Base-by-base conservation (phyloP, 2,888 invertebrate genomes). In the Mythimna lalbum region DNA sequence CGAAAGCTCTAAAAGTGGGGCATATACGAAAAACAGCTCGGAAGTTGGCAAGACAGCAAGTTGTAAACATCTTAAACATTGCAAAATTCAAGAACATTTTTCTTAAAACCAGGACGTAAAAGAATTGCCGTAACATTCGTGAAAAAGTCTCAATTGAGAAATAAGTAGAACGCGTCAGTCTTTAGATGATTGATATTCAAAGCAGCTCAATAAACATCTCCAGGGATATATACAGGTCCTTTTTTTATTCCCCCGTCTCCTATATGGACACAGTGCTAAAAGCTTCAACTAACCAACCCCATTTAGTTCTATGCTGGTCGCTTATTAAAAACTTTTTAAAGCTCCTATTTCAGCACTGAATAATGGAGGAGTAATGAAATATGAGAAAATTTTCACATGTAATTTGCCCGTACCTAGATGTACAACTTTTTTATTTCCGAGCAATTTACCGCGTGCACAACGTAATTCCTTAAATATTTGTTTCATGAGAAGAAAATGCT, bases 391-490 rank as follows among this genome's bases (percentile, higher is more conserved):
- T 76, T 68, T 52, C 69, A 71, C 72, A 73, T 79, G 64, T 77
- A 83, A 77, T 77, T 77, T 71, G 72, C 74, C 64, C 50, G 71
- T 59, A 63, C 36, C 65, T 63, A 66, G 66, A 80, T 62, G 68
- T 73, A 85, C 62, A 75, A 81, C 63, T 73, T 83, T n/a, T 84
- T 84, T 81, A 81, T 85, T 77, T 79, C 77, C 62, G 33, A 70
- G 71, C 66, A 75, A 81, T 83, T 77, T 81, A 59, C 69, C 73
- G 79, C 53, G 72, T 77, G 70, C 69, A 73, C 77, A 81, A 79
- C 77, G 66, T 79, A 81, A 79, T 76, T 79, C 67, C 73, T 77
- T 73, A 76, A 83, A 79, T 74, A 72, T 81, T 76, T 73, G 73
- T 68, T 78, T 53, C 55, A 65, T 57, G 64, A 57, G 57, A 70